These are phyloP conservation scores for Thyatira batis DNA, from an alignment of 2,888 invertebrate species.

Conservation along the genomic window DNA sequence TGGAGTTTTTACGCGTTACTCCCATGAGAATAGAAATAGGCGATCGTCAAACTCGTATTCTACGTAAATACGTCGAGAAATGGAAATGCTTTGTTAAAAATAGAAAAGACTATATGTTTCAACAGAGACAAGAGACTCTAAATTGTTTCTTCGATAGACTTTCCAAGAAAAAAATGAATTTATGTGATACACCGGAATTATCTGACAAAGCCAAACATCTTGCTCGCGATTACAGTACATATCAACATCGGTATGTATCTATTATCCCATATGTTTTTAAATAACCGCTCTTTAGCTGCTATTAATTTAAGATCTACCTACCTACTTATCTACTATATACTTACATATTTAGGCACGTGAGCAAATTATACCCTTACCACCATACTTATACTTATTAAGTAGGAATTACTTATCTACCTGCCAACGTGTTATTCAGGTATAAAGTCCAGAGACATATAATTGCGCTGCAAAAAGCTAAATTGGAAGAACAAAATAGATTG, in stretches of 20 bases:
- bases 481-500: conserved; percentile 87
- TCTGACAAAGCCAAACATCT: conserved; percentile 51
- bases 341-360: no score
- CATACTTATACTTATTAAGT: neutral
- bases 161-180: conserved; percentile 55
- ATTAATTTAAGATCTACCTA: neutral
- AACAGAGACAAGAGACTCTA: conserved; percentile 56
- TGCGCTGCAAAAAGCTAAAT: conserved; percentile 86
- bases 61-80: conserved; percentile 57
- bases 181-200: conserved; percentile 34
- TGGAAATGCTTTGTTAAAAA: conserved; percentile 57
- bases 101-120: conserved; percentile 46
- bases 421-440: conserved; percentile 64
- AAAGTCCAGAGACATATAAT: conserved; percentile 88
- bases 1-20: conserved; percentile 49
- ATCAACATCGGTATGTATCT: conserved; percentile 66
- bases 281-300: neutral
- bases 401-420: neutral
- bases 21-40: conserved; percentile 49
- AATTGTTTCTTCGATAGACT: conserved; percentile 68
- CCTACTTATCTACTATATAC: neutral
- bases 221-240: conserved; percentile 63
- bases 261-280: neutral
- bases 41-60: conserved; percentile 39
- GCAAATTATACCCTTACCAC: no score